Evolutionary conservation across 2,888 invertebrate species (phyloP).

Genomic region (Drosophila borealis): DNA sequence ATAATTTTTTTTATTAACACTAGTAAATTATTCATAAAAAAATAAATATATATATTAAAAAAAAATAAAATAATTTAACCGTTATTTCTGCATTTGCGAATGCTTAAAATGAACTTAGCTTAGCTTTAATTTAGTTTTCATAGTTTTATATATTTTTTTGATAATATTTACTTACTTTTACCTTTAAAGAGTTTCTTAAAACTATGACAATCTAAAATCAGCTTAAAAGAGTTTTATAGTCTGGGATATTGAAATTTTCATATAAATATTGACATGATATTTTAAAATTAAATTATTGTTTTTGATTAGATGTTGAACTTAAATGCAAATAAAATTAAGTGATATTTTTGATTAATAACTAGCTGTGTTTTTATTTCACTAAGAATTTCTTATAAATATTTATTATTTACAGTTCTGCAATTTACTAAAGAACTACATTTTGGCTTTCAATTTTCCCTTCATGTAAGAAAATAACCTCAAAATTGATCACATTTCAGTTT

Average conservation of each 20-base stretch:
- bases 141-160: no score
- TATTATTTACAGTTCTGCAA: neutral
- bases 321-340: no score
- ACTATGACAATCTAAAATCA: neutral
- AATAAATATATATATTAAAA: no score
- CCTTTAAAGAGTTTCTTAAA: neutral
- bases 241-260: neutral
- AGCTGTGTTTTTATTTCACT: neutral
- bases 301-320: no score
- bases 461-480: neutral
- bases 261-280: neutral
- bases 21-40: no score
- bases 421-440: neutral
- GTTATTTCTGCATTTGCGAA: no score
- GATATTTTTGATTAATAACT: no score
- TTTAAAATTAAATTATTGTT: no score
- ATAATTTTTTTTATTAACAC: no score
- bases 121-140: no score
- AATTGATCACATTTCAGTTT: constrained; percentile 15
- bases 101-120: no score
- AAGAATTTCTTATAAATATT: neutral
- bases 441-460: neutral
- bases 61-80: no score
- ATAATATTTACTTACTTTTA: neutral
- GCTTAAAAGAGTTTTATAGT: neutral